Evolutionary conservation across 2,113 vertebrate genomes (phyloP).

Genomic region (Callipepla californica): DNA sequence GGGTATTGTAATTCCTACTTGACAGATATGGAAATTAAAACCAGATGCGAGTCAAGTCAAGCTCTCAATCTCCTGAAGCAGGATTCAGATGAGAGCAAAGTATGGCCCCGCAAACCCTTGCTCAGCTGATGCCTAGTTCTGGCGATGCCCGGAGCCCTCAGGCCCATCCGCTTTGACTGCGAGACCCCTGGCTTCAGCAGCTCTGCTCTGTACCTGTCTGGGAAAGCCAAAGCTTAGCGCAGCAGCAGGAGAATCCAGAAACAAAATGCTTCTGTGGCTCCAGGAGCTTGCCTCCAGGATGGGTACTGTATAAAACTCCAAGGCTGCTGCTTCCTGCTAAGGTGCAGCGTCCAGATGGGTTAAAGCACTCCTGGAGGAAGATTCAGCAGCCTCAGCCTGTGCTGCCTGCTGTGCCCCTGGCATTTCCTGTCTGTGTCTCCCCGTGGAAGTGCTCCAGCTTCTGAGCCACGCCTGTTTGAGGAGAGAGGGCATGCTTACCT

Average conservation of each 20-base stretch:
- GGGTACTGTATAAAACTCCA: not conserved
- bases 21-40: not conserved
- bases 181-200: not conserved
- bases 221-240: not conserved
- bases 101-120: not conserved
- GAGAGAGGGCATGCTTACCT: not conserved
- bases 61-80: not conserved
- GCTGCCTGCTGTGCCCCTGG: not conserved
- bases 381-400: not conserved
- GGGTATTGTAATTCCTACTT: not conserved
- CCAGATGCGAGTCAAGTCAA: not conserved
- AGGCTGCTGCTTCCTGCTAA: not conserved
- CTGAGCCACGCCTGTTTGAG: not conserved
- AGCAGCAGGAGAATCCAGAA: not conserved
- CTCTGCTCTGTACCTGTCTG: not conserved
- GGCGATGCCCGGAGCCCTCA: not conserved
- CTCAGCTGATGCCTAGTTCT: not conserved
- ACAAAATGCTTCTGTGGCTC: not conserved
- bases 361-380: not conserved
- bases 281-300: not conserved
- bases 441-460: constrained; percentile 17
- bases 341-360: not conserved
- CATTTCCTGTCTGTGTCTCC: constrained; percentile 19
- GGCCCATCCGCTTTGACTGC: not conserved
- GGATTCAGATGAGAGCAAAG: not conserved